Evolutionary conservation across 2,113 vertebrate genomes (phyloP).

Genomic region (Dunckerocampus dactyliophorus): DNA sequence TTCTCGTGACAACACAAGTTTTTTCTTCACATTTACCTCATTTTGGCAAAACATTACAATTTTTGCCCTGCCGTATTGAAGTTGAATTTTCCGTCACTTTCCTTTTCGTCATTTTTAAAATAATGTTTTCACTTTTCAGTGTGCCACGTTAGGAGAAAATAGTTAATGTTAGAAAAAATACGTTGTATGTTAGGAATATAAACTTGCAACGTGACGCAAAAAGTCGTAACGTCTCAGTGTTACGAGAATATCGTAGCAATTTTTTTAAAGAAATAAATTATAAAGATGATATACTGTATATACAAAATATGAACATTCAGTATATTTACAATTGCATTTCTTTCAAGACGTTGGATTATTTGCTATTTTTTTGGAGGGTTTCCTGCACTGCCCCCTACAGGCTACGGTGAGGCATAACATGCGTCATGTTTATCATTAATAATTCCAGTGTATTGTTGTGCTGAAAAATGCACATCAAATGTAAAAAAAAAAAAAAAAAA

Average conservation of each 20-base stretch:
- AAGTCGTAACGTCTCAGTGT: no score
- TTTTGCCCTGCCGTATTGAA: no score
- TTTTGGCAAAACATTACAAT: no score
- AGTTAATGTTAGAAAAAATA: not conserved
- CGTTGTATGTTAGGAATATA: no score
- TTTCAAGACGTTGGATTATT: constrained; percentile 44
- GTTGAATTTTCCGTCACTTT: no score
- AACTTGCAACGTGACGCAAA: no score
- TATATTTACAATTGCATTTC: constrained; percentile 64
- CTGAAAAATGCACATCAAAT: constrained; percentile 11
- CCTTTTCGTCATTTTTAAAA: no score
- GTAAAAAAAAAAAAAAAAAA: no score
- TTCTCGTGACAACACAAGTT: not conserved
- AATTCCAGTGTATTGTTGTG: constrained; percentile 51
- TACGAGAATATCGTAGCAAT: no score
- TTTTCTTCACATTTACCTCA: not conserved
- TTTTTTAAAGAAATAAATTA: constrained; percentile 69
- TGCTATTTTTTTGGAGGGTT: constrained; percentile 18
- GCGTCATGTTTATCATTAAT: not conserved
- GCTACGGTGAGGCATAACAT: not conserved
- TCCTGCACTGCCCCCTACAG: constrained; percentile 16
- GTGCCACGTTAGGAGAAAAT: no score
- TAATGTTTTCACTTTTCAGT: not conserved
- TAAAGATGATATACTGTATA: constrained; percentile 55
- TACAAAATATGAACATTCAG: constrained; percentile 54